phyloP scores from a whole-genome alignment of 2,797 vertebrate genomes.

The Yasuhikotakia modesta region DNA sequence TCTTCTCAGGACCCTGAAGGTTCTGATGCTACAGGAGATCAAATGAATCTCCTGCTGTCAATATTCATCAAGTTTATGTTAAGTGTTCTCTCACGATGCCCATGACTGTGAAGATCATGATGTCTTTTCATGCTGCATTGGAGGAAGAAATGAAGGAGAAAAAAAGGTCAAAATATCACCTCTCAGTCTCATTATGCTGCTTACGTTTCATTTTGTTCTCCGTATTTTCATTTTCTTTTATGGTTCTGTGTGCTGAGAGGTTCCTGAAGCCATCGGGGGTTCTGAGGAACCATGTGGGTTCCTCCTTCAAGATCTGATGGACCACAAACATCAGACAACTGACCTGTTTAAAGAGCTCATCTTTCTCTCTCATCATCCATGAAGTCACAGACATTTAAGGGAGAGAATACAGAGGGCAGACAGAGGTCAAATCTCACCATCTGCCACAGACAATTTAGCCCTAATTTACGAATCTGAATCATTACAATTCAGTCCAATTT shows the following conservation, averaged over 20 bases:
- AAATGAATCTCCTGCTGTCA: constrained; percentile 77
- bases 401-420: constrained; percentile 43
- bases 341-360: constrained; percentile 50
- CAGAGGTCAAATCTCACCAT: constrained; percentile 67
- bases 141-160: constrained; percentile 32
- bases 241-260: neutral
- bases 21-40: constrained; percentile 68
- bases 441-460: constrained; percentile 63
- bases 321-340: constrained; percentile 53
- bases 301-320: constrained; percentile 54
- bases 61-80: constrained; percentile 79
- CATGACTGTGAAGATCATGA: constrained; percentile 56
- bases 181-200: constrained; percentile 15
- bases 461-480: constrained; percentile 38
- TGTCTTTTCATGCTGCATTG: constrained; percentile 61
- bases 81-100: constrained; percentile 67
- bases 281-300: constrained; percentile 6
- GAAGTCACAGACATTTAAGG: constrained; percentile 72
- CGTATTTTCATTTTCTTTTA: constrained; percentile 11
- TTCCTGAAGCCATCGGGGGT: neutral
- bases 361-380: constrained; percentile 65
- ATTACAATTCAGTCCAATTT: constrained; percentile 29
- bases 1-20: constrained; percentile 65
- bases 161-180: constrained; percentile 8
- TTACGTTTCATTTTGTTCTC: constrained; percentile 2